Base-by-base conservation (phyloP, 2,888 invertebrate species). In the Oscheius myriophilus region DNA sequence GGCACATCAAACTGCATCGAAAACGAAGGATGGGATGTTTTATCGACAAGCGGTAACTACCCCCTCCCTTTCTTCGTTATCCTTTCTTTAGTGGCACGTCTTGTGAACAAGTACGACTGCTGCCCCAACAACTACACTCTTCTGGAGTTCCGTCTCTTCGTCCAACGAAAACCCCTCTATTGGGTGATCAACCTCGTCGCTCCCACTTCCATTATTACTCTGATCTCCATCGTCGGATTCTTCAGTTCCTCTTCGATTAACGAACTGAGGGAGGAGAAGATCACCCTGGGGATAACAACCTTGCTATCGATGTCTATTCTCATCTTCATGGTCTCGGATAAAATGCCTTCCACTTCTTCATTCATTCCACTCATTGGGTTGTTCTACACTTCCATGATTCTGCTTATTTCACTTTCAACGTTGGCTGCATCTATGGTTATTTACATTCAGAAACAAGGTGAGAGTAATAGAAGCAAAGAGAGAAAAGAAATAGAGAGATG, bases 301-400 rank as follows among this genome's bases (percentile, higher is more conserved):
- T 68, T 83, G 1, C 70, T 78, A 12, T 76, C 87, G 3, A 88
- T 88, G 82, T 87, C 87, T 1, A 87, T 88, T 66, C 86, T 88
- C 70, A 87, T 88, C 85, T 84, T 88, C 67, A 85, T 88, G 68
- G 79, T 79, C 0, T 72, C 74, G 16, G 79, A 79, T 70, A 87
- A 87, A 66, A 88, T 88, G 88, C 88, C 88, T 0, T 87, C 87
- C 4, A 88, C 88, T 0, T 88, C 88, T 1, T 87, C 88, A 51
- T 87, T 87, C 75, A 87, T 89, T 43, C 88, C 89, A 2, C 82
- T 89, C 2, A 88, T 89, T 64, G 88, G 88, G 67, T 78, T 88
- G 62, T 89, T 88, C 79, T 89, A 88, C 71, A 88, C 88, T 7
- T 87, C 87, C 0, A 88, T 88, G 71, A 89, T 89, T 64, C 86